Evolutionary conservation across 1,140 invertebrate genomes (phyloP).

Genomic region (Macrobrachium nipponense): DNA sequence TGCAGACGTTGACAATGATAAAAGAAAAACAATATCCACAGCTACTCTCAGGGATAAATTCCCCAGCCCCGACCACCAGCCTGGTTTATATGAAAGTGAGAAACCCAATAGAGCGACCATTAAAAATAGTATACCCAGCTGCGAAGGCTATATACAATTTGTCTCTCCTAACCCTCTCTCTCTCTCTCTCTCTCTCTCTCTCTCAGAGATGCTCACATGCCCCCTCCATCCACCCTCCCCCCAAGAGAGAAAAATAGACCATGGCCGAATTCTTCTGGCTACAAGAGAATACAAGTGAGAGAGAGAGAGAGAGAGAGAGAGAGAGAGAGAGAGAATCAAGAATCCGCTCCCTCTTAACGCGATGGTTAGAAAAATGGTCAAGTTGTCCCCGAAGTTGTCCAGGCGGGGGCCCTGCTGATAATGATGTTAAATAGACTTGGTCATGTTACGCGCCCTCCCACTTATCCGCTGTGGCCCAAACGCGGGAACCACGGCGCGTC

Average conservation of each 20-base stretch:
- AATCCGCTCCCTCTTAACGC: constrained; percentile 34
- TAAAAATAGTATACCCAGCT: too few relatives aligned
- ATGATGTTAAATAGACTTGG: constrained; percentile 61
- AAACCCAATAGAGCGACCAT: too few relatives aligned
- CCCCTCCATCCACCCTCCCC: neutral
- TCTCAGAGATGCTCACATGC: neutral
- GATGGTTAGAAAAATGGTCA: constrained; percentile 57
- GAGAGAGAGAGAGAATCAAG: neutral
- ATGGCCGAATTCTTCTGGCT: neutral
- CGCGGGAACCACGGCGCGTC: constrained; percentile 39
- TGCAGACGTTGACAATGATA: too few relatives aligned
- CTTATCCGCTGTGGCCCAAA: constrained; percentile 54
- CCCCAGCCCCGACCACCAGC: too few relatives aligned
- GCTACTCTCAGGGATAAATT: too few relatives aligned
- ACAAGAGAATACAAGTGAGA: neutral
- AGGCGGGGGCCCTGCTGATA: constrained; percentile 49
- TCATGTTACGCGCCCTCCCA: constrained; percentile 55
- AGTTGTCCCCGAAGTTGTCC: constrained; percentile 48
- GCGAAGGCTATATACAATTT: too few relatives aligned
- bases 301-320: neutral
- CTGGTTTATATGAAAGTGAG: too few relatives aligned
- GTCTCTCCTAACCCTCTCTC: neutral
- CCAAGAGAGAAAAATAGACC: too few relatives aligned
- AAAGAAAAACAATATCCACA: too few relatives aligned
- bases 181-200: constrained; percentile 14